Base-by-base conservation (phyloP, 2,113 vertebrate species). In the Epinephelus lanceolatus region DNA sequence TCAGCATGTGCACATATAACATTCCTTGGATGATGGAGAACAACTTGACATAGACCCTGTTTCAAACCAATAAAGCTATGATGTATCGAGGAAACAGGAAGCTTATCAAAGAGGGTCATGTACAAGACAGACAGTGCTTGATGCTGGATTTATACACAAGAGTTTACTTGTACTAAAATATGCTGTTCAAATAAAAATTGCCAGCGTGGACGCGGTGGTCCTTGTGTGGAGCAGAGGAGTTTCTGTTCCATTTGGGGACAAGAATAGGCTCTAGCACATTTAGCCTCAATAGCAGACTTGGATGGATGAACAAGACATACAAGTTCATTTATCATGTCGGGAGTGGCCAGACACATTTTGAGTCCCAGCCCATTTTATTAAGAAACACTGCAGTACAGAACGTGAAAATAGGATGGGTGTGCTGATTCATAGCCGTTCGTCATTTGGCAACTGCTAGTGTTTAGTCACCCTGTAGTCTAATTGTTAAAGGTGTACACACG, bases 341-440 rank as follows among this genome's bases (percentile, higher is more conserved):
- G 67, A 68, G 77, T 8, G 14, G 74, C 55, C 72, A 56, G 75
- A 65, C 53, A 30, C 72, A 63, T n/a, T 62, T 63, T 23, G 45
- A 76, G 47, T 81, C 57, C 62, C 62, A 67, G 67, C 66, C 70
- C 40, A 78, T 76, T 67, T 49, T 27, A 57, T 86, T 70, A 80
- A 78, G 60, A 85, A 81, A 79, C 76, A 40, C 60, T 51, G 68
- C 71, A 51, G 70, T 4, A 55, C 51, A 67, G 37, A 62, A 59
- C 1, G 33, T 66, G 55, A 78, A 71, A 78, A 59, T 13, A 81
- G 74, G 55, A 74, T 17, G 52, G 78, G 68, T 76, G 73, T n/a
- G 53, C 53, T 86, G 81, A 89, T 80, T 90, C 77, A 85, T 47
- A 21, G 52, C 72, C 33, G 55, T 6, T 4, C 25, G 23, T 71